phyloP scores from a whole-genome alignment of 64 coral and sea anemone species.

The Cladopsammia gracilis region DNA sequence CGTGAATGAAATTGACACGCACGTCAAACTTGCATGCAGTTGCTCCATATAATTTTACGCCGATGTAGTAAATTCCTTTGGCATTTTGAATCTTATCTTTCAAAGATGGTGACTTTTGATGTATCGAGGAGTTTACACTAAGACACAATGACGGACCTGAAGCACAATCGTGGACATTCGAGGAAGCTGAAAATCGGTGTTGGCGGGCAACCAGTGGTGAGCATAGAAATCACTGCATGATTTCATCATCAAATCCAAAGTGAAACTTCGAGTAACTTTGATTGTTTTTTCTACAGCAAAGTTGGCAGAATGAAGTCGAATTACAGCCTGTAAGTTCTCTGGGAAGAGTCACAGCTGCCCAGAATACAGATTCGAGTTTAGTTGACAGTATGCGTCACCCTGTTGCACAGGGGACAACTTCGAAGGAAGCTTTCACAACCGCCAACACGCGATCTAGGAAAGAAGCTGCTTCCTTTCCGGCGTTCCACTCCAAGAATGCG shows the following conservation, averaged over 20 bases:
- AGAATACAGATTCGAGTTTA: constrained; percentile 69
- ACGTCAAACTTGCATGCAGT: constrained; percentile 42
- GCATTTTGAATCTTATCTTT: not conserved
- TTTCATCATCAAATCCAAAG: no score
- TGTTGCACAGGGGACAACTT: constrained; percentile 67
- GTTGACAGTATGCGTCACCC: constrained; percentile 58
- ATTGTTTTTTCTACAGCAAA: constrained; percentile 70
- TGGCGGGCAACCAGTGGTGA: constrained; percentile 71
- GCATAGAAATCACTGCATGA: not conserved
- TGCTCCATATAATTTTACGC: constrained; percentile 3
- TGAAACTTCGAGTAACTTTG: not conserved
- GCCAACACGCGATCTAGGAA: constrained; percentile 27
- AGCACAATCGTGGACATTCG: constrained; percentile 69
- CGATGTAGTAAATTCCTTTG: no score
- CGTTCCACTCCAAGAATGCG: constrained; percentile 78
- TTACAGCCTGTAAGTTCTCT: constrained; percentile 81
- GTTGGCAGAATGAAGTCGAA: constrained; percentile 88
- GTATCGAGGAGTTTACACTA: constrained; percentile 18
- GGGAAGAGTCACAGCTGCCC: constrained; percentile 78
- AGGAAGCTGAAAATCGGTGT: constrained; percentile 88
- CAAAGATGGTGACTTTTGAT: not conserved
- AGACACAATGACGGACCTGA: constrained; percentile 78
- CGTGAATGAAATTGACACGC: constrained; percentile 63
- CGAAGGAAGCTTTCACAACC: constrained; percentile 77
- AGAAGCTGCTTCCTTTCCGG: constrained; percentile 63